Conservation (phyloP, 2,113 vertebrate species). For the Mormyrus lacerda region DNA sequence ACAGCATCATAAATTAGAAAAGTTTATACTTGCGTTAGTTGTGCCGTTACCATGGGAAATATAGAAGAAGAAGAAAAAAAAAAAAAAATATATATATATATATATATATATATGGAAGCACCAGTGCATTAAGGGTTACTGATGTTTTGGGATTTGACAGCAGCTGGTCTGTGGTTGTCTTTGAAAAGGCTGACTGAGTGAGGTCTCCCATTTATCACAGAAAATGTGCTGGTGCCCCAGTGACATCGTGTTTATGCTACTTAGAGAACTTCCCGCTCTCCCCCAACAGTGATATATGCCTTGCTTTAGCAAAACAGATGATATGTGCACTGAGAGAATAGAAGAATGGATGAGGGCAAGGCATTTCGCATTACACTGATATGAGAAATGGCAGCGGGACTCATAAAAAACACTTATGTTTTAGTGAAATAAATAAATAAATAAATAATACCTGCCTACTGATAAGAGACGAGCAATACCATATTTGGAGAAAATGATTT, state of each 20-base stretch:
- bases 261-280: slow-evolving; percentile 44
- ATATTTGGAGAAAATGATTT: background rate
- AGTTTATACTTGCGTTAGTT: background rate
- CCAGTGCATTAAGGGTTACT: background rate
- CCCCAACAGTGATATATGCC: slow-evolving; percentile 44
- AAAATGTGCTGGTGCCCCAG: slow-evolving; percentile 15
- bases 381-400: background rate
- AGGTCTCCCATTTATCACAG: slow-evolving; percentile 46
- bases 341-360: slow-evolving; percentile 34
- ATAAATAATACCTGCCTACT: background rate
- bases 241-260: slow-evolving; percentile 50
- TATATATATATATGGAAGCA: background rate
- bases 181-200: slow-evolving; percentile 29
- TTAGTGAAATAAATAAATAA: background rate
- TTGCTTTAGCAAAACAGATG: slow-evolving; percentile 39
- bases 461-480: background rate
- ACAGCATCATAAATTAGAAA: background rate
- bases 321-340: slow-evolving; percentile 39
- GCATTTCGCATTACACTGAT: background rate
- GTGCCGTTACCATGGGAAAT: background rate
- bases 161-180: slow-evolving; percentile 23
- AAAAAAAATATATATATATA: too few species aligned
- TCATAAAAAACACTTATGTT: background rate
- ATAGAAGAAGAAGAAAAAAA: background rate
- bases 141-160: background rate